Conservation (phyloP, 2,888 invertebrate genomes). For the Drosophila tanythrix region DNA sequence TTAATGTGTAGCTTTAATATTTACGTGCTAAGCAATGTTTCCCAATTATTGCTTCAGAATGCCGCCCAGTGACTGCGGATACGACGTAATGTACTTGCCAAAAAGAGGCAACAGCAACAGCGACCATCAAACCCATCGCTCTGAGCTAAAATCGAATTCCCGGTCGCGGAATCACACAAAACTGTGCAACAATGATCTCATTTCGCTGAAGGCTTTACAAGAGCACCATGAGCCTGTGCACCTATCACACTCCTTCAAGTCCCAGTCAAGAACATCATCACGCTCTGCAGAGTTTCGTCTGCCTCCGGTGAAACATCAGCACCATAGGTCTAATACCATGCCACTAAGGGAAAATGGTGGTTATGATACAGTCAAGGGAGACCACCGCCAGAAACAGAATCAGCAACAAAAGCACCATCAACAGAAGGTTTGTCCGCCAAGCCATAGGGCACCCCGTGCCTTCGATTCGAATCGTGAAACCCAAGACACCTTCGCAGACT, state of each 20-base stretch:
- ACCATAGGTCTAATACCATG: not conserved
- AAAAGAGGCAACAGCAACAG: slow-evolving; percentile 7
- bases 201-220: not conserved
- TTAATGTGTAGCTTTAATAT: slow-evolving; percentile 25
- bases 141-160: not conserved
- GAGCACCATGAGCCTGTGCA: slow-evolving; percentile 15
- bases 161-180: not conserved
- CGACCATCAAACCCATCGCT: not conserved
- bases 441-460: slow-evolving; percentile 1
- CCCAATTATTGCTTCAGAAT: slow-evolving; percentile 72
- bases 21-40: slow-evolving; percentile 49
- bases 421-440: not conserved
- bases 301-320: slow-evolving; percentile 12
- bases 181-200: slow-evolving; percentile 5
- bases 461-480: slow-evolving; percentile 30
- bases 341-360: slow-evolving; percentile 1
- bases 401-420: not conserved
- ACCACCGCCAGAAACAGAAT: slow-evolving; percentile 1
- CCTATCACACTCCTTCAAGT: not conserved
- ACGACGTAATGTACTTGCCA: slow-evolving; percentile 41
- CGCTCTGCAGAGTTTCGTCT: slow-evolving; percentile 43
- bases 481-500: slow-evolving; percentile 77
- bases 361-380: not conserved
- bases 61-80: slow-evolving; percentile 38
- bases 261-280: not conserved